Base-by-base conservation (phyloP, 2,888 invertebrate species). In the Nycteola revayana region DNA sequence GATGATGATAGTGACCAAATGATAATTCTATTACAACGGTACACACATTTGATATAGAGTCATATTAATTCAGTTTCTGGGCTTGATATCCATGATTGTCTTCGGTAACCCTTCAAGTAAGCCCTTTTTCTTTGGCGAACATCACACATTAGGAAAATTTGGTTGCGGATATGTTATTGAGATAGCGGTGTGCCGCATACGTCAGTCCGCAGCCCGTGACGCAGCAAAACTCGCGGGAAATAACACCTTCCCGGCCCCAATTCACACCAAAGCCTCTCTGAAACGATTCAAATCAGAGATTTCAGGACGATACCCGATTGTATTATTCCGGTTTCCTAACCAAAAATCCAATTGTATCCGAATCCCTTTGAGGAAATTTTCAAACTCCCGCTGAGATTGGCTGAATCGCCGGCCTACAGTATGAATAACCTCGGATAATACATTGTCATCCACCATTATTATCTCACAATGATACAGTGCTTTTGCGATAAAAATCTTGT, bases 251-350 rank as follows among this genome's bases (percentile, higher is more conserved):
- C 66, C 72, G 50, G 60, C 64, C 72, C 75, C 78, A 75, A 80
- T 80, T 75, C 84, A 75, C 76, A 70, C 73, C 68, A 79, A 83
- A 83, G 79, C 84, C 75, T 70, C 68, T 72, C 67, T 75, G 76
- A 78, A 79, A 76, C 74, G 86, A 87, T 88, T 87, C 84, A 84
- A 87, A 86, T 85, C 86, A 75, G 80, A 86, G 87, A 86, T 87
- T 85, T 84, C 80, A 80, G 79, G 76, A 82, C 79, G 79, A 85
- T 84, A 84, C 78, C 84, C 84, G 79, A 70, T 84, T 85, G 81
- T 86, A 86, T 88, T 88, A 88, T 88, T 88, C 87, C 87, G 83
- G 83, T 82, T 83, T 85, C 70, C 76, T 79, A 83, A 84, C 83
- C 87, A 86, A 85, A 87, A 87, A 86, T 88, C 88, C 88, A 86